Evolutionary conservation across 2,888 invertebrate genomes (phyloP).

Genomic region (Pseudococcus viburni): DNA sequence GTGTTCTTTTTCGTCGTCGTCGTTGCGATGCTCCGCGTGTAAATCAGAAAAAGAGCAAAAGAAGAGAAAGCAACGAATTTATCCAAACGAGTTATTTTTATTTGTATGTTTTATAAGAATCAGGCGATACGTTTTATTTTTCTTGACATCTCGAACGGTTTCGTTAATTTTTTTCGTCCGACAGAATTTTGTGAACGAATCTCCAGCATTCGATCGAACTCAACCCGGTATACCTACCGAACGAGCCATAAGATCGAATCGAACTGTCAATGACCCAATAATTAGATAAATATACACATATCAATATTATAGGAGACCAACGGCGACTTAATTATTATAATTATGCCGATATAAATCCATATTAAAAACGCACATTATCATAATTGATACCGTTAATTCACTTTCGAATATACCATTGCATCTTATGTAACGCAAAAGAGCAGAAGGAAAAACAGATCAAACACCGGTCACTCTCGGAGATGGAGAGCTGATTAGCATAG

Average conservation of each 20-base stretch:
- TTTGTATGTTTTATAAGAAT: slow-evolving; percentile 20
- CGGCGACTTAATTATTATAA: slow-evolving; percentile 45
- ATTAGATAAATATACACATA: slow-evolving; percentile 45
- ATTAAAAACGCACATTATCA: slow-evolving; percentile 37
- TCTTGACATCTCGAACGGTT: background rate
- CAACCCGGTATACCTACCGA: too few species aligned
- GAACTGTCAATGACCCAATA: slow-evolving; percentile 45
- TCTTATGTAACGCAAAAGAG: slow-evolving; percentile 6
- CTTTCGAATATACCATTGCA: slow-evolving; percentile 31
- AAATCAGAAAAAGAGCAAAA: slow-evolving; percentile 8
- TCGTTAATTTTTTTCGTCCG: background rate
- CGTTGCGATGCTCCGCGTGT: background rate
- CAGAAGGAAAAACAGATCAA: slow-evolving; percentile 8
- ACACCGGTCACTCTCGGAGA: slow-evolving; percentile 19
- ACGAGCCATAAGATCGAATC: background rate
- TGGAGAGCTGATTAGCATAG: slow-evolving; percentile 48
- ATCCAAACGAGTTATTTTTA: slow-evolving; percentile 32
- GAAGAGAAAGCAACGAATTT: slow-evolving; percentile 39
- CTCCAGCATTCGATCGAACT: background rate
- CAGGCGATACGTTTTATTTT: slow-evolving; percentile 9
- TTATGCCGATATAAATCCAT: slow-evolving; percentile 53
- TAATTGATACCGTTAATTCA: slow-evolving; percentile 55
- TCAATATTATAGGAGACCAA: slow-evolving; percentile 1
- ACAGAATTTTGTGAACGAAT: slow-evolving; percentile 5
- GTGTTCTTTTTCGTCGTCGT: background rate